Evolutionary conservation across 2,888 invertebrate species (phyloP).

Genomic region (Seira ritae): DNA sequence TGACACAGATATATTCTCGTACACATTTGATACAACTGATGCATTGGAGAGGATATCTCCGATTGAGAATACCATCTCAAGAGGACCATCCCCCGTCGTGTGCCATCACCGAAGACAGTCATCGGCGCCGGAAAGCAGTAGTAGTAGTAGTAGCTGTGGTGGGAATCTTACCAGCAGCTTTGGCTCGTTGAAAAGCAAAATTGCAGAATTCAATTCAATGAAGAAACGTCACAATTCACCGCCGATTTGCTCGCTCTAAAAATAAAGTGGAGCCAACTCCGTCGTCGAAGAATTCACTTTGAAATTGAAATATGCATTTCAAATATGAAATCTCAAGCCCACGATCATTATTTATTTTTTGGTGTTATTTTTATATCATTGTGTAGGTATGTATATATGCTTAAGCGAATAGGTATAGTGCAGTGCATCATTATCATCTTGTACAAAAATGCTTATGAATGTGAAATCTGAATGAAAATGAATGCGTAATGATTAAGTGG

Average conservation of each 20-base stretch:
- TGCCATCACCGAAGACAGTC: slow-evolving; percentile 38
- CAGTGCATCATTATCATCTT: too few relatives aligned
- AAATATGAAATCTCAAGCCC: too few relatives aligned
- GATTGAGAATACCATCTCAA: not conserved
- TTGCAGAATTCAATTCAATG: slow-evolving; percentile 70
- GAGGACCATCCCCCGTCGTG: slow-evolving; percentile 9
- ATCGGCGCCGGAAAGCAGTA: slow-evolving; percentile 41
- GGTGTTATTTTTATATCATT: too few relatives aligned
- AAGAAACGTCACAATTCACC: slow-evolving; percentile 72
- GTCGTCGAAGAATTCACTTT: too few relatives aligned
- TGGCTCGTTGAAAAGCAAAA: slow-evolving; percentile 69
- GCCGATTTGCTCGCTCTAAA: slow-evolving; percentile 71
- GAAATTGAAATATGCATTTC: too few relatives aligned
- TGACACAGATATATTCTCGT: slow-evolving; percentile 56
- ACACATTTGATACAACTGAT: not conserved
- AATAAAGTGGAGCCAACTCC: too few relatives aligned
- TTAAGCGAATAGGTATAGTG: too few relatives aligned
- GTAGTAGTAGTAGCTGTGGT: slow-evolving; percentile 21
- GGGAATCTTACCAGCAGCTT: slow-evolving; percentile 63
- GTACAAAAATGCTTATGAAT: too few relatives aligned
- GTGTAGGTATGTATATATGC: too few relatives aligned
- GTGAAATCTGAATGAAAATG: too few relatives aligned
- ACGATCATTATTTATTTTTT: too few relatives aligned
- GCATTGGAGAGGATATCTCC: not conserved
- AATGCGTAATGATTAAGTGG: too few relatives aligned